These are phyloP conservation scores for Clamator glandarius DNA, from an alignment of 2,797 vertebrate genomes.

Conservation along the genomic window DNA sequence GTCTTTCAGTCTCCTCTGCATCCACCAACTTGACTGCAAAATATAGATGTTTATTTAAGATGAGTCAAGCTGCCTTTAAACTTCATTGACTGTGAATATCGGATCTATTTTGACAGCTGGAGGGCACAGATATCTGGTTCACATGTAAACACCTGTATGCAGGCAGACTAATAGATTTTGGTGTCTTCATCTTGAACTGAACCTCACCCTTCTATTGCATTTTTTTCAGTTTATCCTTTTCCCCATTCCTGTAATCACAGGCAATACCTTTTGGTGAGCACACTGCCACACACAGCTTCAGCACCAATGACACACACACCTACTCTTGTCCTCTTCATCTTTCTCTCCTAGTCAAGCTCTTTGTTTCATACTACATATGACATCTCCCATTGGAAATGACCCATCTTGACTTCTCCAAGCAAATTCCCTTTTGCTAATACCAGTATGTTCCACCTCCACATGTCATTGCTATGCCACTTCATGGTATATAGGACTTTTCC, in stretches of 20 bases:
- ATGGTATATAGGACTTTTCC: background rate
- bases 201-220: fast-evolving
- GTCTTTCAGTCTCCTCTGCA: constrained; percentile 28
- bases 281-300: background rate
- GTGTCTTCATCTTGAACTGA: background rate
- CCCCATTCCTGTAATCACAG: background rate
- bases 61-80: background rate
- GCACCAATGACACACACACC: fast-evolving
- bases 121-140: background rate
- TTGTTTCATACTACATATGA: background rate
- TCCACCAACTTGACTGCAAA: constrained; percentile 34
- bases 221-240: background rate
- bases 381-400: background rate
- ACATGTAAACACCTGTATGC: background rate
- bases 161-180: background rate
- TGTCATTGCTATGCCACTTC: background rate
- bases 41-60: background rate
- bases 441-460: background rate
- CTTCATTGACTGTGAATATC: background rate
- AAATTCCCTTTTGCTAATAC: background rate
- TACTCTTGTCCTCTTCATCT: background rate
- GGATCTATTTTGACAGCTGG: background rate
- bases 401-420: background rate
- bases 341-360: background rate
- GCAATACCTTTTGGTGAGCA: fast-evolving